Conservation (phyloP, 2,113 vertebrate species). For the Tympanuchus pallidicinctus region DNA sequence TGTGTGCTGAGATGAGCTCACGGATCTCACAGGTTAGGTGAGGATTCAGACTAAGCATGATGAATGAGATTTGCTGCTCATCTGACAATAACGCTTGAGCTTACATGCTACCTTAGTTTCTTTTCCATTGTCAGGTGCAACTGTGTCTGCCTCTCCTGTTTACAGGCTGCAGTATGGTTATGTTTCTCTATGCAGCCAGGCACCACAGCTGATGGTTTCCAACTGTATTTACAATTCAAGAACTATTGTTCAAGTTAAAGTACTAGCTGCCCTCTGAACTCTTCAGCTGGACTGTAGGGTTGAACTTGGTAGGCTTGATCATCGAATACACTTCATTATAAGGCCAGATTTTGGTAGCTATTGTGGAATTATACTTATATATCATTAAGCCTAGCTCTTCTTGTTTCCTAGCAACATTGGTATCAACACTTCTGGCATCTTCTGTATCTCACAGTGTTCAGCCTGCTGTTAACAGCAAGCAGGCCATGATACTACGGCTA, state of each 20-base stretch:
- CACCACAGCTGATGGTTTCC: fast-evolving
- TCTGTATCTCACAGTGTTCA: neutral
- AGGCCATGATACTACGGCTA: neutral
- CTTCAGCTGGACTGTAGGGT: neutral
- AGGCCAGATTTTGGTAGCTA: neutral
- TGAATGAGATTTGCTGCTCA: neutral
- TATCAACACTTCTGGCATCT: neutral
- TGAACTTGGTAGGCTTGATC: neutral
- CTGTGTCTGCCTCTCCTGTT: neutral
- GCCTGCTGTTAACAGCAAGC: neutral
- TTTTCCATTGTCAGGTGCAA: fast-evolving
- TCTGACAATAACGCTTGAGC: fast-evolving
- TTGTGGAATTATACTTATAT: neutral
- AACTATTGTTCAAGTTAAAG: neutral
- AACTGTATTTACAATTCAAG: neutral
- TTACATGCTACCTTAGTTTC: neutral
- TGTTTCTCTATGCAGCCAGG: neutral
- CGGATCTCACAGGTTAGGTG: neutral
- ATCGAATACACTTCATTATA: neutral
- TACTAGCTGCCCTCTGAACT: neutral
- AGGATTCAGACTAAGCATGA: neutral
- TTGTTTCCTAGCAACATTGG: neutral
- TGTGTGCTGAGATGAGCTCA: neutral
- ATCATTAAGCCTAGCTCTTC: neutral
- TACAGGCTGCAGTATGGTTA: neutral